A percentile compares a stretch with the other conserved stretches of the same genome.
phyloP scores from a whole-genome alignment of 2,113 vertebrate species.

The Thamnophis sirtalis region DNA sequence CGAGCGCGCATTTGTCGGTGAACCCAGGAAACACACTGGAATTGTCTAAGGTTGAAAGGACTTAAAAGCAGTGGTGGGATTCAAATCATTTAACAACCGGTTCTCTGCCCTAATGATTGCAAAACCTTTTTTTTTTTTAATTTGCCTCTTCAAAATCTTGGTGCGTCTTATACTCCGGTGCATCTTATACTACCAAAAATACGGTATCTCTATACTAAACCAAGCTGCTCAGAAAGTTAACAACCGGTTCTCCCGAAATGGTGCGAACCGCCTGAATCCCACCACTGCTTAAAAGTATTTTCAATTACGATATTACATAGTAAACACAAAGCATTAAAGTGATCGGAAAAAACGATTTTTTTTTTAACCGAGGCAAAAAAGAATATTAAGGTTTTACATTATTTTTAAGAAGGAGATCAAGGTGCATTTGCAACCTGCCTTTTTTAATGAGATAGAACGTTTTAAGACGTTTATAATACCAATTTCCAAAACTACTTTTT shows the following conservation, averaged over 20 bases:
- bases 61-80: not conserved
- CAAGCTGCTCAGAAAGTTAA: too few species aligned
- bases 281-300: not conserved
- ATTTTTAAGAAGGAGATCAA: not conserved
- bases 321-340: slow-evolving; percentile 14
- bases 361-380: not conserved
- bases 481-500: not conserved
- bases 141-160: too few species aligned
- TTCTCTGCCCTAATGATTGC: too few species aligned
- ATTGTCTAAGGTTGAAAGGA: slow-evolving; percentile 27
- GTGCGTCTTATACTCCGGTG: too few species aligned
- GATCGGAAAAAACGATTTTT: not conserved
- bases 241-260: too few species aligned
- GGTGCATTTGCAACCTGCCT: not conserved
- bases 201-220: too few species aligned
- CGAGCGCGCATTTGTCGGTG: too few species aligned
- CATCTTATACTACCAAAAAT: too few species aligned
- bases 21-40: too few species aligned
- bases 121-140: too few species aligned
- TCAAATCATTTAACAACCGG: too few species aligned
- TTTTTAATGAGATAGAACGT: not conserved
- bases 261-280: too few species aligned
- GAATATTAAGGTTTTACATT: not conserved
- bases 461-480: not conserved
- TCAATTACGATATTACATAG: slow-evolving; percentile 34